Base-by-base conservation (phyloP, 1,140 invertebrate genomes). In the Pentalonia nigronervosa region DNA sequence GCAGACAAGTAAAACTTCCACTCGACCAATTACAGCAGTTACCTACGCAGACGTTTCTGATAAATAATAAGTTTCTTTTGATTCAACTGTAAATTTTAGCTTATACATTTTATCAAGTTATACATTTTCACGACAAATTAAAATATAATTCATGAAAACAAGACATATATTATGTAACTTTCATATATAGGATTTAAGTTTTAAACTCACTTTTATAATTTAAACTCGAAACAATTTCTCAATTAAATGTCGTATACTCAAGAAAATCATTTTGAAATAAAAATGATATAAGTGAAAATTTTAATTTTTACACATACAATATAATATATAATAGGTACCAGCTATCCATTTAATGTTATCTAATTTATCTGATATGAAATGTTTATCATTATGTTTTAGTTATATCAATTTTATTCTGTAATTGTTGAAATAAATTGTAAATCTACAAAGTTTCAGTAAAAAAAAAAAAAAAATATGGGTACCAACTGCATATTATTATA, bases 1-100 rank as follows among this genome's bases (percentile, higher is more conserved):
- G 95, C 94, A 96, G 23, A 20, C 93, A 90, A 25, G 45, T 93
- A 34, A 60, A 45, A 81, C 93, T 81, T 67, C 89, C 89, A 4
- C 53, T 90, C 17, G 89, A 67, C 56, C 56, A 90, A 67, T 90
- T 90, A 41, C 93, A 89, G 86, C 93, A 93, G 41, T 81, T 93
- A 53, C 84, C 93, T 93, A 21, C 34, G 11, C 21, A 87, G 45
- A 87, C 6, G 14, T 87, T 60, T 36, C 25, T 36, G 7, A 76
- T 76, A n/a, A n/a, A 14, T 76, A 67, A n/a, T 76, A 76, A 76
- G 60, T n/a, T n/a, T 1, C 4, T 76, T 76, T n/a, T 14, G 11
- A 14, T n/a, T 67, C 25, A 1, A 14, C 60, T 1, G 14, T 76
- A 76, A 11, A 76, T 76, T 76, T 76, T n/a, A 76, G 30, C 17